Evolutionary conservation across 2,797 vertebrate species (phyloP), one percentile per base, ranked within the genome.

Genomic region (Pseudopleuronectes americanus): DNA sequence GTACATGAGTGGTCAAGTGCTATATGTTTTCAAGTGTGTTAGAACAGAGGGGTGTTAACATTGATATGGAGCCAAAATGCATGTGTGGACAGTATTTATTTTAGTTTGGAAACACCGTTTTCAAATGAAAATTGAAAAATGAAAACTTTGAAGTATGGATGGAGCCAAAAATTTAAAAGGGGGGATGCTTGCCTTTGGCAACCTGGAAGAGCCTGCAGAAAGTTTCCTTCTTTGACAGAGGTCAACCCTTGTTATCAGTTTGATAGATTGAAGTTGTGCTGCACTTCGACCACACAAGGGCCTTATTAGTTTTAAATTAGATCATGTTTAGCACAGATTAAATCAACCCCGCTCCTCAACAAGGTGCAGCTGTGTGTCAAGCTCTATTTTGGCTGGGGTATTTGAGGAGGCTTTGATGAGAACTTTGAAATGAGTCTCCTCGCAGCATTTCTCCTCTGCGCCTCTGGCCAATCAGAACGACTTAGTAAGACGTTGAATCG

Each of bases 241-340:
- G 72, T 77, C 77, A 82, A 57, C 56, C 75, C 61, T 77, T 79
- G 74, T 79, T 86, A 80, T 89, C 83, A 52, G 57, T 80, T 81
- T 76, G 72, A 85, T 72, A 74, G 83, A 87, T 77, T 82, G 61
- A 83, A 81, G 85, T 76, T 63, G 71, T 75, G 60, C 59, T 53
- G 64, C 69, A 61, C 47, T 38, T 77, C 17, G 71, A 87, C 80
- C 89, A 81, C 84, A 89, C 89, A 74, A 87, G 80, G 79, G 76
- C 85, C 85, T 77, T 80, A 91, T 92, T 88, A 91, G 80, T 65
- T 85, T 82, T 81, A 88, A 90, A 92, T 93, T 83, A 91, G 85
- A 91, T 92, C 82, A 89, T 91, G 88, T 91, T 92, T 90, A 90
- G 86, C 83, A 64, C 86, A 82, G 84, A 92, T 92, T 90, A 85